A percentile compares a stretch with the other conserved stretches of the same genome.
Conservation (phyloP, 2,113 vertebrate species). For the Sylvietta virens region DNA sequence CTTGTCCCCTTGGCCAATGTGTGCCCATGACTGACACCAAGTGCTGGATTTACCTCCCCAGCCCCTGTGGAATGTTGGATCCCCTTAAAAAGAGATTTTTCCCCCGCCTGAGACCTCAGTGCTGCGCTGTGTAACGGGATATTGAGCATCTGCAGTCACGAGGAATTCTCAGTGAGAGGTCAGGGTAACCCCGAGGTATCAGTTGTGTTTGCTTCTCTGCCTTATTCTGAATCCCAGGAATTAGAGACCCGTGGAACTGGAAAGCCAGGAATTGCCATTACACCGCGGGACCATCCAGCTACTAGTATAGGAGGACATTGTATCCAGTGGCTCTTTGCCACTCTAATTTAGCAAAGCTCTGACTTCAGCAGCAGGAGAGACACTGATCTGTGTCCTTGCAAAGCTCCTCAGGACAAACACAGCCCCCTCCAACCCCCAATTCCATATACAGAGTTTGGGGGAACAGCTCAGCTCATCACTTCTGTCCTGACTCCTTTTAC, state of each 20-base stretch:
- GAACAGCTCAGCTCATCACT: background rate
- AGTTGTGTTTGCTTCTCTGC: background rate
- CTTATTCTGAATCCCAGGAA: background rate
- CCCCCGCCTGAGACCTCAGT: background rate
- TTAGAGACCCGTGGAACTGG: fast-evolving
- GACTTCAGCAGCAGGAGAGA: background rate
- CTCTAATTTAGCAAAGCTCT: background rate
- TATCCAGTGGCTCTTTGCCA: background rate
- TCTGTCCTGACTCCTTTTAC: background rate
- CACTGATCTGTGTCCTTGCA: background rate
- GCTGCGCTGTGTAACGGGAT: background rate
- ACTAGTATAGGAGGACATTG: fast-evolving
- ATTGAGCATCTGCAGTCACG: background rate
- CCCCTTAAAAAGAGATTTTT: background rate
- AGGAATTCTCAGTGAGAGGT: background rate
- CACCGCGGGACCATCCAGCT: fast-evolving
- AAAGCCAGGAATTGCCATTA: background rate
- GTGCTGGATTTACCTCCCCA: background rate
- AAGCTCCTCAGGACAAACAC: background rate
- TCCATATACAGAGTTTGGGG: background rate
- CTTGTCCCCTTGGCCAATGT: background rate
- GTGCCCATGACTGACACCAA: background rate
- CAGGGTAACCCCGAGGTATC: background rate
- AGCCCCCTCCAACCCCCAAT: background rate
- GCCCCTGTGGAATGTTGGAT: background rate